phyloP scores from a whole-genome alignment of 2,888 invertebrate species.

The Pollenia labialis region DNA sequence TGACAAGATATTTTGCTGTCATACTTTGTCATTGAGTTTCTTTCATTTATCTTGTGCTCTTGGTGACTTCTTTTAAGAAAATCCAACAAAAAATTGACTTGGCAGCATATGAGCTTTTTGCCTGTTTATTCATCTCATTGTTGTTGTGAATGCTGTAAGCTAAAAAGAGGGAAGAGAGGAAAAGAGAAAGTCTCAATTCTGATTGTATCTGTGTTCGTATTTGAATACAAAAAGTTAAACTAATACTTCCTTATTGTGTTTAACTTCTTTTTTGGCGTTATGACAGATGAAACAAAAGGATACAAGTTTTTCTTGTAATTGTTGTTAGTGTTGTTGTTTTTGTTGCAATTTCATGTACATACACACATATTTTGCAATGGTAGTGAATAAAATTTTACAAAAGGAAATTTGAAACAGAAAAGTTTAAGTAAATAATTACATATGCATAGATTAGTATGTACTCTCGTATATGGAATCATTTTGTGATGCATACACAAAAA shows the following conservation, averaged over 20 bases:
- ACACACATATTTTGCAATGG: neutral
- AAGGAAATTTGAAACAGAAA: constrained; percentile 56
- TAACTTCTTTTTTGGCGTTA: constrained; percentile 18
- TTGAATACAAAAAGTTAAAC: constrained; percentile 15
- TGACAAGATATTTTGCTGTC: constrained; percentile 13
- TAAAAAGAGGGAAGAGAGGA: neutral
- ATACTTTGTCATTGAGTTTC: constrained; percentile 28
- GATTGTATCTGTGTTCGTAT: neutral
- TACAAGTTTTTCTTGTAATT: neutral
- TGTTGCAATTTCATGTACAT: constrained; percentile 16
- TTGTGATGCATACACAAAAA: neutral
- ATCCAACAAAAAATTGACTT: constrained; percentile 31
- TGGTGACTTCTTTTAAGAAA: constrained; percentile 18
- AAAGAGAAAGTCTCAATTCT: too few species aligned
- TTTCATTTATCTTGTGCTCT: constrained; percentile 3
- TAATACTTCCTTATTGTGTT: constrained; percentile 50
- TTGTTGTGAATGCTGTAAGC: too few species aligned
- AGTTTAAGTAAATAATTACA: constrained; percentile 44
- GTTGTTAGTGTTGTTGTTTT: neutral
- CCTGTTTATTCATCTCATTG: neutral
- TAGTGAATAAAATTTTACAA: neutral
- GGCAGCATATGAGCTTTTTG: constrained; percentile 13
- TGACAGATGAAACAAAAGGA: constrained; percentile 17
- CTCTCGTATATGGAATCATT: too few species aligned
- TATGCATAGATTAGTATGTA: neutral